A percentile compares a stretch with the other conserved stretches of the same genome.
phyloP scores from a whole-genome alignment of 2,113 vertebrate species.

The Neoarius graeffei region DNA sequence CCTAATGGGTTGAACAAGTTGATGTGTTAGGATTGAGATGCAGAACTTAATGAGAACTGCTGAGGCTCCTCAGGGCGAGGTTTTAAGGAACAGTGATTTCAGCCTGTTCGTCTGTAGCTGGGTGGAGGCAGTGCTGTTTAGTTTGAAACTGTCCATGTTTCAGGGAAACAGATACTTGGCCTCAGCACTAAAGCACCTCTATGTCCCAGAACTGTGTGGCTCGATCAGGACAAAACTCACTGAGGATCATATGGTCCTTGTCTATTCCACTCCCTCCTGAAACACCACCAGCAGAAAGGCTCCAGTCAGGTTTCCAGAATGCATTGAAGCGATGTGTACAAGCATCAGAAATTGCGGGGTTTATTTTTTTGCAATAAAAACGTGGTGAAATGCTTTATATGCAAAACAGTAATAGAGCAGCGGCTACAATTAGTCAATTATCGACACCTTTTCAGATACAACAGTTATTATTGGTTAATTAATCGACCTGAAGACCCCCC shows the following conservation, averaged over 20 bases:
- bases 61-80: not conserved
- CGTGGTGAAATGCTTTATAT: not conserved
- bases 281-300: constrained; percentile 1
- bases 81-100: not conserved
- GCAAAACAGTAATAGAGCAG: no score
- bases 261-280: constrained; percentile 55
- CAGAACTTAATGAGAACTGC: not conserved
- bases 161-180: not conserved
- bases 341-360: not conserved
- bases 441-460: no score
- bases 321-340: not conserved
- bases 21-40: not conserved
- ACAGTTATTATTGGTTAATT: no score
- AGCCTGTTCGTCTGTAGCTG: not conserved
- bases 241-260: constrained; percentile 57
- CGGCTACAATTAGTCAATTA: no score
- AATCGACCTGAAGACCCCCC: no score
- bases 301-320: not conserved
- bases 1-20: not conserved
- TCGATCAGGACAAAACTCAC: constrained; percentile 34
- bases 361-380: not conserved
- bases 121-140: constrained; percentile 18
- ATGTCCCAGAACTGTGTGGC: constrained; percentile 57
- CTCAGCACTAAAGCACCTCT: constrained; percentile 50
- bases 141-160: not conserved